Evolutionary conservation across 2,888 invertebrate genomes (phyloP).

Genomic region (Hirtodrosophila histrioides): DNA sequence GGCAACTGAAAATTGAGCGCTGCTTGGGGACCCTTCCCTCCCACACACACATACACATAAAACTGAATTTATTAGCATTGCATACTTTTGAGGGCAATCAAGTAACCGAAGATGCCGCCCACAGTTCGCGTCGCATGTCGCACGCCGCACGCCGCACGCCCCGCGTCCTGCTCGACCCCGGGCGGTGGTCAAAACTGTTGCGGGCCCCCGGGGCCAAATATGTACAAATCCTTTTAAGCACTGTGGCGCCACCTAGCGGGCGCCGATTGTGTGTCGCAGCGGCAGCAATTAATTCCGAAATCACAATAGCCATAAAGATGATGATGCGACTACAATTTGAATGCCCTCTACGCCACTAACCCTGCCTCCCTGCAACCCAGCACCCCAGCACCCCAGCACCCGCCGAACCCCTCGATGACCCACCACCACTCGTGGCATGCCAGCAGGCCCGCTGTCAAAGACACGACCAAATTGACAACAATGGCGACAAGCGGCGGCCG

Average conservation of each 20-base stretch:
- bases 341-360: constrained; percentile 37
- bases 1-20: constrained; percentile 16
- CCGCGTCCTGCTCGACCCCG: constrained; percentile 1
- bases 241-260: constrained; percentile 65
- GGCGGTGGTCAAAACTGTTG: constrained; percentile 40
- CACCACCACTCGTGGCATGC: constrained; percentile 1
- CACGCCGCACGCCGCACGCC: background rate
- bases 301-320: constrained; percentile 80
- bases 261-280: constrained; percentile 50
- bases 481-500: constrained; percentile 74
- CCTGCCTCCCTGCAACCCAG: constrained; percentile 6
- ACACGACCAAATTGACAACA: constrained; percentile 76
- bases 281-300: constrained; percentile 77
- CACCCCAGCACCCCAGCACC: constrained; percentile 2
- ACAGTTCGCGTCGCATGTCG: background rate
- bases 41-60: constrained; percentile 49
- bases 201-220: constrained; percentile 29
- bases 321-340: constrained; percentile 78
- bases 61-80: constrained; percentile 77
- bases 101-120: constrained; percentile 56
- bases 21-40: background rate
- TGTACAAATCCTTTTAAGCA: constrained; percentile 74
- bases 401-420: background rate
- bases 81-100: constrained; percentile 77
- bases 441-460: constrained; percentile 63